phyloP scores from a whole-genome alignment of 2,113 vertebrate species.

The Hydropotes inermis region DNA sequence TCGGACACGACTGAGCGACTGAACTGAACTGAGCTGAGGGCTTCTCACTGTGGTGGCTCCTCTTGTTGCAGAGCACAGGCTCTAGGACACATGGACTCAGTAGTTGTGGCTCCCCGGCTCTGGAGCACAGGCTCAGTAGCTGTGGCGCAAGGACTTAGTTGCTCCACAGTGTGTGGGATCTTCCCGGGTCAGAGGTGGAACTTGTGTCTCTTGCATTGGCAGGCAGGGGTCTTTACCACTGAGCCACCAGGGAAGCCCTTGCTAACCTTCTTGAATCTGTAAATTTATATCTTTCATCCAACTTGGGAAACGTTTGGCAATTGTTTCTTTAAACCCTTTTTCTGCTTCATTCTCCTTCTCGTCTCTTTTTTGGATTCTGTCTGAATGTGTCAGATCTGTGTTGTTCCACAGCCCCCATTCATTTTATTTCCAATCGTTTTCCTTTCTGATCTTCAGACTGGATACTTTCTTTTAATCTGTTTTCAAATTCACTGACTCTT shows the following conservation, averaged over 20 bases:
- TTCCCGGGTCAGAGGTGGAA: background rate
- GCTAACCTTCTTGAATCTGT: background rate
- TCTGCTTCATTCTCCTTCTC: background rate
- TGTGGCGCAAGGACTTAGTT: fast-evolving
- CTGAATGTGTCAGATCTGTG: fast-evolving
- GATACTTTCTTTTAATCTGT: background rate
- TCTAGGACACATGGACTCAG: background rate
- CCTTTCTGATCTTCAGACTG: background rate
- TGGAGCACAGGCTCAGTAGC: fast-evolving
- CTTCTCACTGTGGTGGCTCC: fast-evolving
- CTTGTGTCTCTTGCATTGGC: background rate
- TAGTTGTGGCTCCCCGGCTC: background rate
- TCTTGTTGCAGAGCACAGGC: background rate
- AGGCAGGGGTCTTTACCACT: background rate
- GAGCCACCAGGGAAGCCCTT: background rate
- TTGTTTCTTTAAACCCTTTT: background rate
- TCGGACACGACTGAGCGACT: fast-evolving
- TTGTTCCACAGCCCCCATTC: background rate
- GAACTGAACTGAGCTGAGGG: background rate
- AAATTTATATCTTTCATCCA: background rate
- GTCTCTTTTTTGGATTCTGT: background rate
- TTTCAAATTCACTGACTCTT: background rate
- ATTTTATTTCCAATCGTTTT: background rate
- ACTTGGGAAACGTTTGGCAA: background rate
- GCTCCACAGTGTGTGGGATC: background rate